Evolutionary conservation across 2,888 invertebrate genomes (phyloP).

Genomic region (Drosophila phalerata): DNA sequence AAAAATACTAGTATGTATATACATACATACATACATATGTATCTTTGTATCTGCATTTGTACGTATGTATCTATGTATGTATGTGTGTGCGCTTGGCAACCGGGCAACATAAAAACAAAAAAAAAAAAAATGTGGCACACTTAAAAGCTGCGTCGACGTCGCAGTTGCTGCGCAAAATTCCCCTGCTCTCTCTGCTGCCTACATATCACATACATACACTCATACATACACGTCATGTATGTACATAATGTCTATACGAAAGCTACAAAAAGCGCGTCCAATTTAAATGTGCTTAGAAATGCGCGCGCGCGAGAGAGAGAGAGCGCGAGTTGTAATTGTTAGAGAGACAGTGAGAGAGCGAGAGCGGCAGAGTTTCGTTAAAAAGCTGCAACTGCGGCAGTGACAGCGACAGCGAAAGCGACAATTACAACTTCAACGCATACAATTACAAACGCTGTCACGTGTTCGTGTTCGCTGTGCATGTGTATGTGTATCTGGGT

Average conservation of each 20-base stretch:
- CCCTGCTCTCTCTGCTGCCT: slow-evolving; percentile 49
- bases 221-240: not conserved
- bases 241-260: slow-evolving; percentile 55
- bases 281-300: slow-evolving; percentile 75
- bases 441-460: slow-evolving; percentile 48
- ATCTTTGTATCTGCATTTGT: not conserved
- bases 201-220: slow-evolving; percentile 1
- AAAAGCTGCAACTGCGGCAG: slow-evolving; percentile 62
- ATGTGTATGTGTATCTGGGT: slow-evolving; percentile 40
- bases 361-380: slow-evolving; percentile 64
- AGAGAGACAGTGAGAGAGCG: slow-evolving; percentile 6
- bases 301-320: slow-evolving; percentile 65
- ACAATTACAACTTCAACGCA: slow-evolving; percentile 29
- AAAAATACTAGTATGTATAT: slow-evolving; percentile 33
- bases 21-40: slow-evolving; percentile 6
- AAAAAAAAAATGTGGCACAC: slow-evolving; percentile 73
- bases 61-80: slow-evolving; percentile 21
- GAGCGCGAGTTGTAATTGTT: too few species aligned
- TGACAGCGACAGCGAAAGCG: slow-evolving; percentile 40
- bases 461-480: slow-evolving; percentile 56
- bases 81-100: slow-evolving; percentile 70
- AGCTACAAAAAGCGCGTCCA: slow-evolving; percentile 68
- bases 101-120: slow-evolving; percentile 41
- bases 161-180: slow-evolving; percentile 68
- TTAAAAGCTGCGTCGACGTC: slow-evolving; percentile 63